phyloP scores from a whole-genome alignment of 2,888 invertebrate genomes.

The Drosophila dives region DNA sequence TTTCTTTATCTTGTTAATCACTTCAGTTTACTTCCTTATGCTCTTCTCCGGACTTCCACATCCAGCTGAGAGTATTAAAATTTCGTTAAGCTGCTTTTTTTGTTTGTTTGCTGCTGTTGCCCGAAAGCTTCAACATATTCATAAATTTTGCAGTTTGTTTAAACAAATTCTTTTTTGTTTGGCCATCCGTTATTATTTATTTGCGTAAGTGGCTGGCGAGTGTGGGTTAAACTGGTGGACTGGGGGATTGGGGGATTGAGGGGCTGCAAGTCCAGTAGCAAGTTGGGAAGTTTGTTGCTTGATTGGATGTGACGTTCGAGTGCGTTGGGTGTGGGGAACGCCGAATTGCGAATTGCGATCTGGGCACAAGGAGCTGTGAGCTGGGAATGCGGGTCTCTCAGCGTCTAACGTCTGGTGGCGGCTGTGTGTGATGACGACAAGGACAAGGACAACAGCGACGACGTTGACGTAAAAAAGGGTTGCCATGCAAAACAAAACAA shows the following conservation, averaged over 20 bases:
- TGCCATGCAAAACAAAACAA: slow-evolving; percentile 66
- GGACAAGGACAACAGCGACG: slow-evolving; percentile 18
- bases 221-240: background rate
- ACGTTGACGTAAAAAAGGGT: slow-evolving; percentile 73
- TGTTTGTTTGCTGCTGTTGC: slow-evolving; percentile 20
- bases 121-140: slow-evolving; percentile 70
- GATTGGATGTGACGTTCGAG: slow-evolving; percentile 66
- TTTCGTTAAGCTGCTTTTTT: slow-evolving; percentile 7
- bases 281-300: slow-evolving; percentile 63
- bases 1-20: background rate
- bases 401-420: slow-evolving; percentile 22
- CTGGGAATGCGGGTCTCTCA: slow-evolving; percentile 44
- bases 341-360: background rate
- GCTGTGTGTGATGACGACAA: slow-evolving; percentile 22
- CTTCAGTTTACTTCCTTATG: background rate
- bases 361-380: slow-evolving; percentile 1
- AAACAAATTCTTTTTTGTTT: slow-evolving; percentile 67
- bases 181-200: slow-evolving; percentile 73
- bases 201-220: slow-evolving; percentile 67
- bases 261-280: slow-evolving; percentile 20
- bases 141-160: slow-evolving; percentile 81
- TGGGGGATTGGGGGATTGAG: background rate
- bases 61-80: slow-evolving; percentile 17
- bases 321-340: slow-evolving; percentile 8
- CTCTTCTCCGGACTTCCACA: background rate